phyloP scores from a whole-genome alignment of 2,888 invertebrate genomes.

The Allophyes oxyacanthae region DNA sequence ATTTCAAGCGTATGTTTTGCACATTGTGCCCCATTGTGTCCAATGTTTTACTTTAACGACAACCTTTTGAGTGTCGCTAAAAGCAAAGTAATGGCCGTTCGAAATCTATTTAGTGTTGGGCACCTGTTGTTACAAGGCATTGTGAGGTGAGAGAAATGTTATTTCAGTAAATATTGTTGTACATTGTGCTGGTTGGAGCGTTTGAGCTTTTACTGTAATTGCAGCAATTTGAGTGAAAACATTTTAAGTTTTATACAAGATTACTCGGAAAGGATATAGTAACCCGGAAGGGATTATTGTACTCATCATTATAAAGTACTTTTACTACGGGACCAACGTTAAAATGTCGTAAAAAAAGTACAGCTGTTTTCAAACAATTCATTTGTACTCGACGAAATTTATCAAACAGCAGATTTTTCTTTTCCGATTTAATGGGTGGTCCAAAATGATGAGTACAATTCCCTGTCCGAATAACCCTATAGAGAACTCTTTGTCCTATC shows the following conservation, averaged over 20 bases:
- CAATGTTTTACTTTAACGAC: slow-evolving; percentile 40
- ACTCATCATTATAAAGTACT: too few species aligned
- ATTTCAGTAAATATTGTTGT: slow-evolving; percentile 27
- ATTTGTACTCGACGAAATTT: too few species aligned
- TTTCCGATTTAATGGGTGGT: too few species aligned
- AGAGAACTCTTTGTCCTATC: too few species aligned
- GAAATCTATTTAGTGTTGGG: slow-evolving; percentile 37
- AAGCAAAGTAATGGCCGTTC: slow-evolving; percentile 44
- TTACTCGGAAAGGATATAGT: too few species aligned
- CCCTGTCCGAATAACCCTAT: too few species aligned
- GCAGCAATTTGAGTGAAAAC: slow-evolving; percentile 13
- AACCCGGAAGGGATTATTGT: too few species aligned
- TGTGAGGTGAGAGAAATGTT: slow-evolving; percentile 39
- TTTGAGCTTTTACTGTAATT: slow-evolving; percentile 30
- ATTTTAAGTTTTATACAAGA: neutral
- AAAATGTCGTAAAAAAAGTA: too few species aligned
- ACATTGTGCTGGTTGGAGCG: slow-evolving; percentile 18
- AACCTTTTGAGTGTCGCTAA: slow-evolving; percentile 33
- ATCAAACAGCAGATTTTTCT: too few species aligned
- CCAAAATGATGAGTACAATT: too few species aligned
- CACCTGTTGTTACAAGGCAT: slow-evolving; percentile 36
- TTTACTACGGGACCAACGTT: too few species aligned
- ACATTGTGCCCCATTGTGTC: slow-evolving; percentile 17
- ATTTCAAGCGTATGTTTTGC: slow-evolving; percentile 10
- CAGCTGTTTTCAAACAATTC: too few species aligned